These are phyloP conservation scores for Cyprinodon diabolis DNA, from an alignment of 2,797 vertebrate genomes.

Conservation along the genomic window DNA sequence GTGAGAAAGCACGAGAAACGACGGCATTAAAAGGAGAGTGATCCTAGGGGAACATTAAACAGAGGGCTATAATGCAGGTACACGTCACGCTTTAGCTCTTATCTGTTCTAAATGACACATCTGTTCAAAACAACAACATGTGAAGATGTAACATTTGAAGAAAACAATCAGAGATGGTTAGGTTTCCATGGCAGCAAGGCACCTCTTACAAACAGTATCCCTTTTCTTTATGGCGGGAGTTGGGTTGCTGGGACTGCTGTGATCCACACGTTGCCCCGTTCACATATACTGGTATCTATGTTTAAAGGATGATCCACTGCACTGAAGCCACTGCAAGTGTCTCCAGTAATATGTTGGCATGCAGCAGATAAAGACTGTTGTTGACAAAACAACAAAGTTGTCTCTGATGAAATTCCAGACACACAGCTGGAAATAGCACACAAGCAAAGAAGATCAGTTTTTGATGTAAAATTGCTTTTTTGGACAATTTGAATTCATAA, in stretches of 20 bases:
- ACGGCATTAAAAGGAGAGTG: slow-evolving; percentile 12
- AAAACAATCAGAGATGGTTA: slow-evolving; percentile 82
- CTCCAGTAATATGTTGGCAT: slow-evolving; percentile 76
- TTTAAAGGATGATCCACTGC: slow-evolving; percentile 73
- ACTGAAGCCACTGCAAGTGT: slow-evolving; percentile 78
- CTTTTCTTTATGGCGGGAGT: slow-evolving; percentile 74
- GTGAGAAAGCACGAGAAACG: slow-evolving; percentile 26
- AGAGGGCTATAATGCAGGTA: slow-evolving; percentile 61
- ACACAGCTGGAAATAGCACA: slow-evolving; percentile 58
- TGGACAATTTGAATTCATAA: slow-evolving; percentile 45
- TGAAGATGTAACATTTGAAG: slow-evolving; percentile 72
- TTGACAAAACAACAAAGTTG: slow-evolving; percentile 71
- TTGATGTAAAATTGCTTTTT: slow-evolving; percentile 55
- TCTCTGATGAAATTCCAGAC: slow-evolving; percentile 66
- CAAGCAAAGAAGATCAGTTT: slow-evolving; percentile 53
- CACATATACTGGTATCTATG: slow-evolving; percentile 80
- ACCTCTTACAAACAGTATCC: slow-evolving; percentile 76
- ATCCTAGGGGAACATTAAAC: slow-evolving; percentile 60
- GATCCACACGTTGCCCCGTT: slow-evolving; percentile 73
- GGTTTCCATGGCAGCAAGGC: slow-evolving; percentile 75
- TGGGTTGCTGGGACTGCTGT: slow-evolving; percentile 64
- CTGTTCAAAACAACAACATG: slow-evolving; percentile 77
- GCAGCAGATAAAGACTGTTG: slow-evolving; percentile 51
- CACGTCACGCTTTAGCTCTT: slow-evolving; percentile 69
- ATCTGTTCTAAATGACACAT: slow-evolving; percentile 77